Base-by-base conservation (phyloP, 2,888 invertebrate genomes). In the Rhagonycha fulva region DNA sequence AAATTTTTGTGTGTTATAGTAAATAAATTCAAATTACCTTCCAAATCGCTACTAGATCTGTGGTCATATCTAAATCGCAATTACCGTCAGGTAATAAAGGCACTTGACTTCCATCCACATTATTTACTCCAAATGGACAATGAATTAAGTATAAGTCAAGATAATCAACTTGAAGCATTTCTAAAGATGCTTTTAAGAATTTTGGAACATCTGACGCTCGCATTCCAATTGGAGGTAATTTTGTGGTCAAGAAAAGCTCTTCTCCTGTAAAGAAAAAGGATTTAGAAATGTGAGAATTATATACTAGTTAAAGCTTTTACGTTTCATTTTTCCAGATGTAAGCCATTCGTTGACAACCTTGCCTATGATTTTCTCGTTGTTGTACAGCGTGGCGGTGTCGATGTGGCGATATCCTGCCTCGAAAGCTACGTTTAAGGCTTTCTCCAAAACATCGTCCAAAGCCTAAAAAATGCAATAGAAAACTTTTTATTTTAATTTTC, bases 121-220 rank as follows among this genome's bases (percentile, higher is more conserved):
- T 88, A 72, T 90, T 86, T 70, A 94, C 89, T 1, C 90, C 90
- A 81, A 94, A 92, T 0, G 96, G 95, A 3, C 90, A 89, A 84
- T 96, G 96, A 80, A 95, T 87, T 47, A 96, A 88, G 87, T 94
- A 95, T 75, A 96, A 86, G 86, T 96, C 96, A 60, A 96, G 85
- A 85, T 95, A 96, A 32, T 93, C 91, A 78, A 95, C 84, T 68
- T 93, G 91, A 28, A 96, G 88, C 82, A 92, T 91, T 12, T 88
- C 86, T 75, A 94, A 86, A 0, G 94, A 94, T 60, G 89, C 89
- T 77, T 90, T 89, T 71, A 94, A 89, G 83, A 89, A 92, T 71
- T 91, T 89, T 82, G 91, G 90, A 11, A 94, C 92, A 67, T 89
- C 86, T 28, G 90, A 89, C 0, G 93, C 90, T 1, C 90, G 89